Conservation (phyloP, 2,888 invertebrate genomes). For the Mamestra brassicae region DNA sequence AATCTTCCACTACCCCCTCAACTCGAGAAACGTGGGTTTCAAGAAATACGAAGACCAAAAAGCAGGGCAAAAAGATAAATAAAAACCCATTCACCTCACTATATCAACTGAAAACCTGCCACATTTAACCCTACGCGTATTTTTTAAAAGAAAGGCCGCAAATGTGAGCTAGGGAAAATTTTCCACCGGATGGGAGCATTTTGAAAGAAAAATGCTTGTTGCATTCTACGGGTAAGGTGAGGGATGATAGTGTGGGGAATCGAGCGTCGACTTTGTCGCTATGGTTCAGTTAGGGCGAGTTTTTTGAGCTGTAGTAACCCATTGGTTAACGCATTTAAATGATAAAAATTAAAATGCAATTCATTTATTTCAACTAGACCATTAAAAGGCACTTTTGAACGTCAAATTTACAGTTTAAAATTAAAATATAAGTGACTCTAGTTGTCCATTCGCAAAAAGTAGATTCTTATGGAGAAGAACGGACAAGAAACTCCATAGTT, state of each 20-base stretch:
- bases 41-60: conserved; percentile 1
- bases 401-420: too few relatives aligned
- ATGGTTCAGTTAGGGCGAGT: neutral
- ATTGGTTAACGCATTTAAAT: too few relatives aligned
- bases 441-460: too few relatives aligned
- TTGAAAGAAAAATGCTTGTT: conserved; percentile 73
- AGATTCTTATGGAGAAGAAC: too few relatives aligned
- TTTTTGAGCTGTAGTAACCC: too few relatives aligned
- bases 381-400: too few relatives aligned
- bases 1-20: neutral
- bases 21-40: neutral
- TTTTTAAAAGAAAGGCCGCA: conserved; percentile 66
- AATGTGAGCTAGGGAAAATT: conserved; percentile 64
- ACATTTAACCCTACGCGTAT: conserved; percentile 58
- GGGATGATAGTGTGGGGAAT: conserved; percentile 50
- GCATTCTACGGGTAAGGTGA: conserved; percentile 66
- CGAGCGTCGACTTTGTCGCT: conserved; percentile 31
- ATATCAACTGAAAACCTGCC: conserved; percentile 42
- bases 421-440: too few relatives aligned
- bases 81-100: conserved; percentile 26
- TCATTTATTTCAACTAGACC: too few relatives aligned
- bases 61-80: conserved; percentile 5
- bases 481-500: too few relatives aligned
- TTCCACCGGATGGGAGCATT: conserved; percentile 68
- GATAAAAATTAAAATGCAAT: too few relatives aligned